A percentile compares a stretch with the other conserved stretches of the same genome.
Conservation (phyloP, 1,140 invertebrate species). For the Venustaconcha ellipsiformis region DNA sequence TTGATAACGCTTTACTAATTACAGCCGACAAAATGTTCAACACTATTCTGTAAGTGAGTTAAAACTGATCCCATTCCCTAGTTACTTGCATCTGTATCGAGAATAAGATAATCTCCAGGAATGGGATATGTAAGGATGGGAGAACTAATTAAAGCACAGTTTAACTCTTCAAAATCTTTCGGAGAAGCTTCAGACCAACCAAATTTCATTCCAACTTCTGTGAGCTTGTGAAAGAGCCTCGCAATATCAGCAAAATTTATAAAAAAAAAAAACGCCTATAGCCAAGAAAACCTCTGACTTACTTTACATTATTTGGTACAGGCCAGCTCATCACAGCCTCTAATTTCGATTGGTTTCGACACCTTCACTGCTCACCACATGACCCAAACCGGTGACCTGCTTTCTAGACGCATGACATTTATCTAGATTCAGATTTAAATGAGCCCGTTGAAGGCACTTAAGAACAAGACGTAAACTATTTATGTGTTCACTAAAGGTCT, state of each 20-base stretch:
- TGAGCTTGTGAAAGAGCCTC: conserved; percentile 28
- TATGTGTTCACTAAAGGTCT: no score
- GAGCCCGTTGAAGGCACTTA: no score
- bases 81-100: conserved; percentile 48
- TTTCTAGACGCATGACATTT: conserved; percentile 28
- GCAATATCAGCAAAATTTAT: conserved; percentile 28
- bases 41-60: conserved; percentile 39
- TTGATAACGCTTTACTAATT: conserved; percentile 24
- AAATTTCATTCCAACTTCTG: conserved; percentile 20
- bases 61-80: conserved; percentile 48
- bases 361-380: not conserved
- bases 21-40: conserved; percentile 35
- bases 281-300: conserved; percentile 29
- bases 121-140: conserved; percentile 23
- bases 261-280: no score
- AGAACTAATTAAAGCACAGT: not conserved
- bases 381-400: conserved; percentile 16
- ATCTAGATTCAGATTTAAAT: conserved; percentile 8
- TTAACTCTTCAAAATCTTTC: conserved; percentile 35
- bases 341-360: conserved; percentile 1
- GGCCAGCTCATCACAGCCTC: conserved; percentile 16
- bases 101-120: conserved; percentile 20
- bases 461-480: no score
- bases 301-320: conserved; percentile 11
- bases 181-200: conserved; percentile 31